Conservation (phyloP, 2,797 vertebrate species). For the Ispidina lecontei region DNA sequence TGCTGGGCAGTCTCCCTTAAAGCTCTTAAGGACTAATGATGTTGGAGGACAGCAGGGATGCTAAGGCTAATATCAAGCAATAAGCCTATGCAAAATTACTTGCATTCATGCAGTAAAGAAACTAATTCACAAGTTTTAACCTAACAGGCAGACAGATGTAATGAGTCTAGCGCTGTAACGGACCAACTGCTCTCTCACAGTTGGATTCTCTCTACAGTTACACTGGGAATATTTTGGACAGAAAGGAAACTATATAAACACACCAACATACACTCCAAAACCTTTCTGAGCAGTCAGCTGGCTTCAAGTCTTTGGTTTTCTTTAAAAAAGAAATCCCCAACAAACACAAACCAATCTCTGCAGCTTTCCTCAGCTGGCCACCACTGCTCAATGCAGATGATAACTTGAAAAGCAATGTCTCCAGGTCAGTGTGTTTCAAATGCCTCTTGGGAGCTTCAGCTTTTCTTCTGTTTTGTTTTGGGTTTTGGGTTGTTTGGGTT, state of each 20-base stretch:
- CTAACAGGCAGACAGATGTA: conserved; percentile 57
- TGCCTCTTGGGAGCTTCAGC: background rate
- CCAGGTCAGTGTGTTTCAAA: background rate
- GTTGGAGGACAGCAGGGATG: background rate
- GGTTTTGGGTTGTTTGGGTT: background rate
- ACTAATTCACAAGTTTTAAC: conserved; percentile 56
- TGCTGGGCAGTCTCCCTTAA: background rate
- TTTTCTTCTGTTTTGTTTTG: background rate
- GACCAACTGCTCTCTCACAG: conserved; percentile 62
- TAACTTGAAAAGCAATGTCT: conserved; percentile 1
- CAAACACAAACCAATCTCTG: background rate
- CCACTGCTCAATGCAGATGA: background rate
- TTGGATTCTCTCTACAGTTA: conserved; percentile 57
- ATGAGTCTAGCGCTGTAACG: conserved; percentile 31
- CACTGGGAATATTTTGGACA: conserved; percentile 26
- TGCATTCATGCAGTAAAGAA: conserved; percentile 45
- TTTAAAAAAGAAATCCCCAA: background rate
- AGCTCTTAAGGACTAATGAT: background rate
- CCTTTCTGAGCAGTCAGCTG: background rate
- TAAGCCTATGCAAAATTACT: background rate
- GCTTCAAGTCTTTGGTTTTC: background rate
- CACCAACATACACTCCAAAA: conserved; percentile 10
- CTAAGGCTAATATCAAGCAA: background rate
- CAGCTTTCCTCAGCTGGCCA: background rate
- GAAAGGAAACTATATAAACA: conserved; percentile 40